Conservation (phyloP, 2,113 vertebrate genomes). For the Alectura lathami region DNA sequence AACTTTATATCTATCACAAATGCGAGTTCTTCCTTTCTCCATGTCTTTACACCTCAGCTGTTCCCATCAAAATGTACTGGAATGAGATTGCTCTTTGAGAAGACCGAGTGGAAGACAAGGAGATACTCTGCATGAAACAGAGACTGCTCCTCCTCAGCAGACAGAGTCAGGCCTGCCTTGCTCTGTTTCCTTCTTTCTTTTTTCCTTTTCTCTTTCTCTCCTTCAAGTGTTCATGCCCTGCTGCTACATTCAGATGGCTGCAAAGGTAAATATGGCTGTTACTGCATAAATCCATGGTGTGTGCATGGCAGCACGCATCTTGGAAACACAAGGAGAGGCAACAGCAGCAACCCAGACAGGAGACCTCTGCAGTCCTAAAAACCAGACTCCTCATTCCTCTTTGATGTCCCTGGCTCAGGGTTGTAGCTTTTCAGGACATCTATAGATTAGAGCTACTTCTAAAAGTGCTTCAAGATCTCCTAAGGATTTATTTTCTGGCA, state of each 20-base stretch:
- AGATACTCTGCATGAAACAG: neutral
- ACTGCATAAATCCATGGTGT: slow-evolving; percentile 6
- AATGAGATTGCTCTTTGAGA: neutral
- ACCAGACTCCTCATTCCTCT: neutral
- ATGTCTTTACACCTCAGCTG: neutral
- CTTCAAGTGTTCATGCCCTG: neutral
- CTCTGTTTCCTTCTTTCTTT: neutral
- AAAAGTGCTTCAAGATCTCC: neutral
- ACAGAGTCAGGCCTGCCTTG: neutral
- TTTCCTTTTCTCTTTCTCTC: neutral
- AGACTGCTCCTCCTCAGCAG: neutral
- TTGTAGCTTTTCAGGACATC: neutral
- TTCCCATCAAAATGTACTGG: neutral
- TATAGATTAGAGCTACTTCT: slow-evolving; percentile 19
- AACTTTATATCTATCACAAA: neutral
- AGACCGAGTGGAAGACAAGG: neutral
- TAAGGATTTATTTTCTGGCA: neutral
- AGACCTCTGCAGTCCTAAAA: neutral
- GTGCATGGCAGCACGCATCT: neutral
- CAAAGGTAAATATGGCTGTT: slow-evolving; percentile 32
- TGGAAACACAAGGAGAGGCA: neutral
- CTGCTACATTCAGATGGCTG: neutral
- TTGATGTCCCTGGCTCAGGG: neutral
- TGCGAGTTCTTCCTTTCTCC: neutral
- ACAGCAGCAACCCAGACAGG: neutral